Base-by-base conservation (phyloP, 2,113 vertebrate genomes). In the Telmatochromis sp. region DNA sequence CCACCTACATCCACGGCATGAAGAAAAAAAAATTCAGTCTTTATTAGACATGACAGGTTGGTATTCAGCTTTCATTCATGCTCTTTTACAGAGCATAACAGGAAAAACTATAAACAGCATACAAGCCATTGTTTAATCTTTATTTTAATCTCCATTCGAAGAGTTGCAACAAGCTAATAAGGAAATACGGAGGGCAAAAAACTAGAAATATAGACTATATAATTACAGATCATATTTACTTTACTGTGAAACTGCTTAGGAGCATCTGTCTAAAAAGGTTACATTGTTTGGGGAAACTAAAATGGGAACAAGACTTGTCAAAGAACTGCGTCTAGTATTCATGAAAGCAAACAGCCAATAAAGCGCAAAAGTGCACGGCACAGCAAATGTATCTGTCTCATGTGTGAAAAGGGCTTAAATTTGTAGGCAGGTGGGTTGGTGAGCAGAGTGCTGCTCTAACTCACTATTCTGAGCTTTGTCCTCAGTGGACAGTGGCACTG, bases 381-480 rank as follows among this genome's bases (percentile, higher is more conserved):
- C 2, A 19, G 53, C 3, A 33, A 54, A 33, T 71, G 19, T 65
- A 28, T 3, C 2, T 7, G n/a, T n/a, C 53, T 9, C 60, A 63
- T 92, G 82, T 85, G 87, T 88, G 89, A 87, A 89, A 83, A 88
- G 89, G 92, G 78, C 89, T 90, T 42, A 37, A 47, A 73, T 55
- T 83, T 83, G 42, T 80, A 54, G 85, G 51, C 85, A 86, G 80
- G 37, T 85, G 60, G 80, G 40, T 71, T 85, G 68, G 68, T 87
- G 71, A 89, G 89, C 86, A 88, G 84, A 89, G 94, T 60, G 95
- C 95, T 96, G 95, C 97, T 97, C 96, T 96, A 96, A 98, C 97
- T 98, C 98, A 98, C 97, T 97, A 97, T 97, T 96, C 92, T 97
- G 97, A 96, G 95, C 91, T 96, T 97, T 97, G 95, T 97, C 97